These are phyloP conservation scores for Chelmon rostratus DNA, from an alignment of 2,797 vertebrate species.

Conservation along the genomic window DNA sequence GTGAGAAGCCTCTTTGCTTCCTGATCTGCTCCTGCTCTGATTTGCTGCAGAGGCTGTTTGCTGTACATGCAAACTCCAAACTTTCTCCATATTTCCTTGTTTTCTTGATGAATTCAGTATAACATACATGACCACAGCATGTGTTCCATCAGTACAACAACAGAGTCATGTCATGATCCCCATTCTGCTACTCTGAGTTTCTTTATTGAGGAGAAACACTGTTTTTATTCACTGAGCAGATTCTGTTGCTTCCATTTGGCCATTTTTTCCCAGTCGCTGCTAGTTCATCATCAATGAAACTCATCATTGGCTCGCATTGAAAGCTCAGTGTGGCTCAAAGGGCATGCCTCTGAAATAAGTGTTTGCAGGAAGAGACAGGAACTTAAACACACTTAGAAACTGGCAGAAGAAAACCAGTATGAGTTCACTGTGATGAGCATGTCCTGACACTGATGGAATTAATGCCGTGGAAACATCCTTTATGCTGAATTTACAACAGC, in stretches of 20 bases:
- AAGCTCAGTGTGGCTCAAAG: neutral
- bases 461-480: neutral
- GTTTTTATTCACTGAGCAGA: neutral
- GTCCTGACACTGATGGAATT: neutral
- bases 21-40: neutral
- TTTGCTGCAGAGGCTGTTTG: neutral
- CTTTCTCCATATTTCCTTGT: neutral
- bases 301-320: neutral
- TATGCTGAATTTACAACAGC: neutral
- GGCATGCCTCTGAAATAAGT: neutral
- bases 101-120: neutral
- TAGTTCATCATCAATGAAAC: neutral
- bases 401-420: neutral
- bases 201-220: neutral
- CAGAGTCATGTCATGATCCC: neutral
- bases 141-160: no score
- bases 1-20: neutral
- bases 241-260: neutral
- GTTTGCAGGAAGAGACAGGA: neutral
- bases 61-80: neutral
- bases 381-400: neutral
- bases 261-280: neutral
- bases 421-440: neutral
- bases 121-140: neutral
- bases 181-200: neutral